phyloP scores from a whole-genome alignment of 92 coral and sea anemone genomes.

The Meandrina meandrites region DNA sequence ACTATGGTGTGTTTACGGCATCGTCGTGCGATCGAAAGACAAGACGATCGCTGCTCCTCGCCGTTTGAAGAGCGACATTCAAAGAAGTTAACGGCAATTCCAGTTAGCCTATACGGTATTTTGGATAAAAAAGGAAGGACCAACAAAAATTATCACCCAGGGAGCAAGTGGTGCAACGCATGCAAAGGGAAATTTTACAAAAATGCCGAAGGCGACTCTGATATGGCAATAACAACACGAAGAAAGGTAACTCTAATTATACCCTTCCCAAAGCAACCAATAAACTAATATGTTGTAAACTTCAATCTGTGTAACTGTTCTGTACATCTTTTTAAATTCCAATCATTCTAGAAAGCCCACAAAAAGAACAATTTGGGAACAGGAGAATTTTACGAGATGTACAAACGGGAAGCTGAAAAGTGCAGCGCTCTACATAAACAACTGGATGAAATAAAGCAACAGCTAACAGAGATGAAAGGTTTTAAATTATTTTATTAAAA shows the following conservation, averaged over 20 bases:
- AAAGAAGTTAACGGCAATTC: not conserved
- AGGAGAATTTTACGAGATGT: not conserved
- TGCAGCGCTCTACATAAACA: not conserved
- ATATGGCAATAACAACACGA: not conserved
- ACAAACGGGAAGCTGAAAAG: not conserved
- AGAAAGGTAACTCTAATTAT: not conserved
- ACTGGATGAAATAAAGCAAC: not conserved
- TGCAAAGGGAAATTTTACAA: not conserved
- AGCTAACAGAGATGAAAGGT: conserved; percentile 7
- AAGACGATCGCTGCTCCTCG: conserved; percentile 13
- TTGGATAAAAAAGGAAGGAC: not conserved
- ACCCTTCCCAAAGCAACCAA: no score
- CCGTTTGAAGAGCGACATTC: not conserved
- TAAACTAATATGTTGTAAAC: no score
- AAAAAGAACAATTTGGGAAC: not conserved
- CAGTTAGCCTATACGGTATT: not conserved
- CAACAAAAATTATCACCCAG: not conserved
- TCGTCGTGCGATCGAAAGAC: conserved; percentile 1
- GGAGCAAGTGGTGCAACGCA: conserved; percentile 4
- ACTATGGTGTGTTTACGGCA: not conserved
- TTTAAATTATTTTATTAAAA: no score
- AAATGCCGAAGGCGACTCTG: not conserved
- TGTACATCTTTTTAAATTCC: no score
- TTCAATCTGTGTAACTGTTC: not conserved
- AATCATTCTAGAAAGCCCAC: not conserved